Evolutionary conservation across 2,113 vertebrate genomes (phyloP).

Genomic region (Dunckerocampus dactyliophorus): DNA sequence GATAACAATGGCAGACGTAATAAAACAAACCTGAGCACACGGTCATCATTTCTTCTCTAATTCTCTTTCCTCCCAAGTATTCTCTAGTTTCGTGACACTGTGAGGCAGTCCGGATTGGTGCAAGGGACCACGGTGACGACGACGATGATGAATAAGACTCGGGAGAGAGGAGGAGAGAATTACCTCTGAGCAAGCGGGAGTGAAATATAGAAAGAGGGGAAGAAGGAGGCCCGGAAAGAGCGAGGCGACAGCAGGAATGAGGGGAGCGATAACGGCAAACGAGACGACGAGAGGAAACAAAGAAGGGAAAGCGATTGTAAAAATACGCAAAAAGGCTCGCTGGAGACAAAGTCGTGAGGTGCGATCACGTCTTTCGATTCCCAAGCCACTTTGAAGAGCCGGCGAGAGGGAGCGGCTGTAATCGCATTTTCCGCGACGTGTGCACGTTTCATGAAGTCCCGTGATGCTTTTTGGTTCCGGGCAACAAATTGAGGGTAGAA

Average conservation of each 20-base stretch:
- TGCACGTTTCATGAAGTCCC: constrained; percentile 63
- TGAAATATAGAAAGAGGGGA: constrained; percentile 36
- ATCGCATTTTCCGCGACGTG: constrained; percentile 56
- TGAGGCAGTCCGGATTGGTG: background rate
- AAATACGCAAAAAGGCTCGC: background rate
- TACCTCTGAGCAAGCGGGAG: constrained; percentile 60
- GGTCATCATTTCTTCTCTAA: background rate
- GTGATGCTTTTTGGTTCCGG: constrained; percentile 61
- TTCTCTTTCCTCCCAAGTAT: background rate
- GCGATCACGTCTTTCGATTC: background rate
- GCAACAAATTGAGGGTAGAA: constrained; percentile 67
- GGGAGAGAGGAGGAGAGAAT: constrained; percentile 53
- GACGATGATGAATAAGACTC: constrained; percentile 57
- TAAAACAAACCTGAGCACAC: background rate
- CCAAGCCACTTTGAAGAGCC: constrained; percentile 16
- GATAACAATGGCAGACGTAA: background rate
- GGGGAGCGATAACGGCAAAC: constrained; percentile 28
- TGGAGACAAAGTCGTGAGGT: background rate
- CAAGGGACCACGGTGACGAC: constrained; percentile 7
- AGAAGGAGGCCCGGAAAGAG: constrained; percentile 19
- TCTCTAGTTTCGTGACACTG: background rate
- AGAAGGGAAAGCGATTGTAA: constrained; percentile 18
- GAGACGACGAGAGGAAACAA: constrained; percentile 22
- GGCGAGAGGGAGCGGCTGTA: constrained; percentile 50
- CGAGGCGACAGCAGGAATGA: constrained; percentile 34